Evolutionary conservation across 2,797 vertebrate genomes (phyloP), one percentile per base, ranked within the genome.

Genomic region (Merluccius polli): DNA sequence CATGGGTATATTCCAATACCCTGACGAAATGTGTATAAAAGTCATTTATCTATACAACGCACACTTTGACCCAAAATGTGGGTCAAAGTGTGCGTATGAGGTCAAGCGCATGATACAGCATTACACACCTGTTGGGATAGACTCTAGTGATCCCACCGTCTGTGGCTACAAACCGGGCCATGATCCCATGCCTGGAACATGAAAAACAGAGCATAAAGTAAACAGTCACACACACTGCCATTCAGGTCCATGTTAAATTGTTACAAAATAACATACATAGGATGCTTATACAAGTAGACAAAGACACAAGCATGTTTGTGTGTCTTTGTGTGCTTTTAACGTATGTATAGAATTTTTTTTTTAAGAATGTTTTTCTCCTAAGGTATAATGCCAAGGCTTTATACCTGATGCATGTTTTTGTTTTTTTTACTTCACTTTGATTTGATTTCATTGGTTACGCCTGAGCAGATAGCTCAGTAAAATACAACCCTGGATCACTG

Each of bases 131-230:
- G 94, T 94, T 97, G 0, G 98, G 97, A 89, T 94, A 97, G 76
- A 99, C 94, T 91, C 98, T 95, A 71, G 98, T 99, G 87, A 99
- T 96, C 82, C 98, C 98, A 83, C 97, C 98, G 87, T 99, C 98
- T 31, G 98, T 99, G 80, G 96, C 95, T 73, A 99, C 97, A 90
- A 99, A 99, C 73, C 95, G 95, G 72, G 97, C 95, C 82, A 94
- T 90, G 71, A 97, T 94, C 84, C 96, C 97, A 52, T 94, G 89
- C 48, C 98, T 99, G 89, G 52, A n/a, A 59, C 52, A 59, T 59
- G 52, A 9, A n/a, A 59, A 11, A 59, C 2, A 59, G 21, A 59
- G 21, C 4, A 9, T 52, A 16, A 52, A 18, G 18, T 8, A 52
- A 16, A 52, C 44, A 52, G 4, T 18, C 44, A 52, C 44, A 52